phyloP scores from a whole-genome alignment of 2,113 vertebrate species.

The Ophthalmolycus amberensis region DNA sequence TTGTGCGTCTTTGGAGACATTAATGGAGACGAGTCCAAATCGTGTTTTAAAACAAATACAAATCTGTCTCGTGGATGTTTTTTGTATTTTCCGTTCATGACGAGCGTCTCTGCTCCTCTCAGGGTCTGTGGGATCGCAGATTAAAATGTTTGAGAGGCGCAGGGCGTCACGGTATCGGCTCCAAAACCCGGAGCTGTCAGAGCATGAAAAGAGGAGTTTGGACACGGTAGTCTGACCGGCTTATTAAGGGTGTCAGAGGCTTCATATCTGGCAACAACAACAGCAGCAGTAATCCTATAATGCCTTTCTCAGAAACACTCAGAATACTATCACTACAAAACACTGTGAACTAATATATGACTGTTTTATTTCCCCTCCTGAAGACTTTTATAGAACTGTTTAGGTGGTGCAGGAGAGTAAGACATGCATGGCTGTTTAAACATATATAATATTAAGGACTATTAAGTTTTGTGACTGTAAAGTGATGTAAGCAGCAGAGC shows the following conservation, averaged over 20 bases:
- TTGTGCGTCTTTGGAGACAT: conserved; percentile 20
- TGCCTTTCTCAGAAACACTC: neutral
- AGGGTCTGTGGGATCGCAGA: conserved; percentile 24
- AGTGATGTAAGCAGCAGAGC: neutral
- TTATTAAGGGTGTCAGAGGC: conserved; percentile 54
- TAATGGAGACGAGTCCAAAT: neutral
- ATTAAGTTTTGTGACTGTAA: neutral
- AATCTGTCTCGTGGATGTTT: neutral
- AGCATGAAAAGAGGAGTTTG: conserved; percentile 63
- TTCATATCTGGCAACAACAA: conserved; percentile 43
- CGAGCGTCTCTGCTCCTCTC: neutral
- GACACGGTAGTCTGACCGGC: conserved; percentile 57
- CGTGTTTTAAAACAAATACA: no score
- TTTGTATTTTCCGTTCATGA: neutral
- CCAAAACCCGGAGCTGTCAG: conserved; percentile 63
- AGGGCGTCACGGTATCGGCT: conserved; percentile 49
- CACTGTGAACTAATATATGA: neutral
- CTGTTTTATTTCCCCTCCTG: neutral
- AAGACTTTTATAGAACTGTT: neutral
- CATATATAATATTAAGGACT: no score
- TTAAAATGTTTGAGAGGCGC: conserved; percentile 63
- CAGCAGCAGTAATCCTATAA: conserved; percentile 15
- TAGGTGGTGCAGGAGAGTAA: neutral
- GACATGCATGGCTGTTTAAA: neutral
- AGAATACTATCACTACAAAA: neutral